Percentiles rank a stretch among this genome's conserved stretches.
These are phyloP conservation scores for Nyctibius grandis DNA, from an alignment of 2,797 vertebrate genomes.

Conservation along the genomic window DNA sequence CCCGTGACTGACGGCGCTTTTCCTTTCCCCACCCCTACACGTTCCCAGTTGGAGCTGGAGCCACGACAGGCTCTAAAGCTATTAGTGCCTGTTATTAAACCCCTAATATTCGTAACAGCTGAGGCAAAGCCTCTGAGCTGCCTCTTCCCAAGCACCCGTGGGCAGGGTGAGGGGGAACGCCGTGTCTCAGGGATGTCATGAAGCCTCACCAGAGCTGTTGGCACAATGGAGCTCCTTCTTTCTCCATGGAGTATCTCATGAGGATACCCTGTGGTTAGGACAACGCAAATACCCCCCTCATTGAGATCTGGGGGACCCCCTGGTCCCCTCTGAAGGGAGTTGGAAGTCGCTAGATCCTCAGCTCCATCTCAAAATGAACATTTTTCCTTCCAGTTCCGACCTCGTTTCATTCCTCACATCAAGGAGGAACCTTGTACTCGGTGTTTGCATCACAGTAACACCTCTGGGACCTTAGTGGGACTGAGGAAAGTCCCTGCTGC, in stretches of 20 bases:
- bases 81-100: background rate
- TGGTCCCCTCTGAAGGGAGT: rapidly evolving
- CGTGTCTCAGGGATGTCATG: rapidly evolving
- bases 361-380: slow-evolving; percentile 41
- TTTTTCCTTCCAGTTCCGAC: background rate
- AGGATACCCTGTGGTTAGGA: background rate
- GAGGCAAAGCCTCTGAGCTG: background rate
- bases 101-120: background rate
- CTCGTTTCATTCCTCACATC: slow-evolving; percentile 17
- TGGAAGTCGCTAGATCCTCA: background rate
- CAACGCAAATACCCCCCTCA: rapidly evolving
- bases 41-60: background rate
- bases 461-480: slow-evolving; percentile 40
- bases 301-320: background rate
- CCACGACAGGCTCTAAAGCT: background rate
- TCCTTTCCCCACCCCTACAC: background rate
- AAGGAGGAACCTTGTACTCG: slow-evolving; percentile 23
- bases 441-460: slow-evolving; percentile 41
- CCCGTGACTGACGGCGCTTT: background rate
- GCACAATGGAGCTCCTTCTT: background rate
- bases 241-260: background rate
- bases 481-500: slow-evolving; percentile 44
- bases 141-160: background rate
- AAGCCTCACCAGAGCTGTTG: background rate
- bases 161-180: background rate